A percentile compares a stretch with the other conserved stretches of the same genome.
Conservation (phyloP, 30 jellyfish, hydroid and myxozoan genomes). For the Phacellophora camtschatica region DNA sequence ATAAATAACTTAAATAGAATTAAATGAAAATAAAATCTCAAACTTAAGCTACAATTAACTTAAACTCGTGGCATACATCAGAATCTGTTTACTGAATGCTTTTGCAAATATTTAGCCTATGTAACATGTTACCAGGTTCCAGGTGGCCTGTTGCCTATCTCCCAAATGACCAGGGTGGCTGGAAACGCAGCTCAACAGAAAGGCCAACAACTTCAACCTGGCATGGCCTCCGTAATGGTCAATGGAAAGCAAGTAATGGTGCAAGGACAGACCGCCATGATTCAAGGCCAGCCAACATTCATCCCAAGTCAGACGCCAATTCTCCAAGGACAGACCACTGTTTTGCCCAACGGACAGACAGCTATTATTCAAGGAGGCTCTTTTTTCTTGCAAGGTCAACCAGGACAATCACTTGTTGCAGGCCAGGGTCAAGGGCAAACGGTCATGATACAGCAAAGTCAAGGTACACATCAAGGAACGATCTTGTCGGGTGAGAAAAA, state of each 20-base stretch:
- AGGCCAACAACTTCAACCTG: conserved; percentile 82
- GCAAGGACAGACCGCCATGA: conserved; percentile 95
- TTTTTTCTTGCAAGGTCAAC: conserved; percentile 93
- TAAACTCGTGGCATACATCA: no score
- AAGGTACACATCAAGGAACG: conserved; percentile 56
- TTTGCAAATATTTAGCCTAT: no score
- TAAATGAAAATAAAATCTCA: no score
- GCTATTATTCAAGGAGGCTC: conserved; percentile 98
- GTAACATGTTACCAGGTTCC: conserved; percentile 80
- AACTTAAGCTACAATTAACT: no score
- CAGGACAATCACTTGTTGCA: conserved; percentile 89
- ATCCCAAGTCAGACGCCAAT: conserved; percentile 91
- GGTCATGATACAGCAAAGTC: conserved; percentile 90
- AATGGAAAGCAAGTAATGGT: conserved; percentile 98
- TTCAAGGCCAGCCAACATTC: conserved; percentile 96
- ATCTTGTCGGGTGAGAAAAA: conserved; percentile 49
- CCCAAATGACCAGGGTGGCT: conserved; percentile 92
- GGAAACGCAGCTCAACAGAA: conserved; percentile 77
- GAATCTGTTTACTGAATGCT: no score
- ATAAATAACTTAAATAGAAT: no score
- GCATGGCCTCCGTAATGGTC: conserved; percentile 98
- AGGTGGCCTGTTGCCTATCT: conserved; percentile 87
- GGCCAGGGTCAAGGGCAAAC: conserved; percentile 98
- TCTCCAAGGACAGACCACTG: conserved; percentile 89
- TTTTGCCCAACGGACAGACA: conserved; percentile 93